phyloP scores from a whole-genome alignment of 2,888 invertebrate species.

The Thera britannica region DNA sequence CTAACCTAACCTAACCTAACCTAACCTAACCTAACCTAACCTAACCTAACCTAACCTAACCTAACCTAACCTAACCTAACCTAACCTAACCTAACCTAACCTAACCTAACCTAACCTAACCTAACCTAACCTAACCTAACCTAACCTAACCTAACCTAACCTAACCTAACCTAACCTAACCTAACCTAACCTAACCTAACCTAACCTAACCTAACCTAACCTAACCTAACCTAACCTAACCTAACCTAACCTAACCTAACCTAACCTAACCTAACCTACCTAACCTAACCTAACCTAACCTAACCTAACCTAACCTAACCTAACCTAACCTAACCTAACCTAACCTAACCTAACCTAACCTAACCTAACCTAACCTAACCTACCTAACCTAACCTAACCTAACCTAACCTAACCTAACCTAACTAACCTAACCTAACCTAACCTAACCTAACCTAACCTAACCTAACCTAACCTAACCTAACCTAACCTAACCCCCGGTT shows the following conservation, averaged over 20 bases:
- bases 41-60: slow-evolving; percentile 22
- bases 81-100: slow-evolving; percentile 29
- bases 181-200: slow-evolving; percentile 20
- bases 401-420: slow-evolving; percentile 14
- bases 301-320: slow-evolving; percentile 33
- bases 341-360: slow-evolving; percentile 29
- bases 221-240: slow-evolving; percentile 20
- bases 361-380: slow-evolving; percentile 29
- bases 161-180: slow-evolving; percentile 24
- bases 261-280: too few species aligned
- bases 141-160: slow-evolving; percentile 24
- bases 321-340: slow-evolving; percentile 29
- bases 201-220: slow-evolving; percentile 15
- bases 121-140: slow-evolving; percentile 22
- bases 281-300: not conserved
- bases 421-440: slow-evolving; percentile 14
- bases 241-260: slow-evolving; percentile 16
- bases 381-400: too few species aligned
- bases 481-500: too few species aligned
- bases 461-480: slow-evolving; percentile 15
- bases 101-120: slow-evolving; percentile 29
- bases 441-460: slow-evolving; percentile 15
- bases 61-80: slow-evolving; percentile 25
- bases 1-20: slow-evolving; percentile 25
- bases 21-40: slow-evolving; percentile 25